Percentiles rank a stretch among this genome's conserved stretches.
These are phyloP conservation scores for Ctenodactylus gundi DNA, from an alignment of 2,113 vertebrate species.

Conservation along the genomic window DNA sequence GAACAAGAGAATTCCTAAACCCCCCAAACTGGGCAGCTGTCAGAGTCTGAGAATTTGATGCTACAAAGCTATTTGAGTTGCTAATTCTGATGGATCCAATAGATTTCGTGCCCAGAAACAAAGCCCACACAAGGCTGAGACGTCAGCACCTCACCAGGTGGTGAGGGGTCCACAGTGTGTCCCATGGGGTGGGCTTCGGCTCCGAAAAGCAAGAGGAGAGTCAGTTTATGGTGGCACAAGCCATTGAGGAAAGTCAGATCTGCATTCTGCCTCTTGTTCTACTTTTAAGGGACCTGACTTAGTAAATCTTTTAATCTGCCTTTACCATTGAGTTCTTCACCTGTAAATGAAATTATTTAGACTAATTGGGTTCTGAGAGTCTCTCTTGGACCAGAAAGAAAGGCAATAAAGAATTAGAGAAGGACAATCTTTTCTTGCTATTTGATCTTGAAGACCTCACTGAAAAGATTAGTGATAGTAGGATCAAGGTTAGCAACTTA, in stretches of 20 bases:
- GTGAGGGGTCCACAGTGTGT: neutral
- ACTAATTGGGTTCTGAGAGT: neutral
- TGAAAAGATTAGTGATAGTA: neutral
- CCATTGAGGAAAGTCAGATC: neutral
- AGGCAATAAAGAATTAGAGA: neutral
- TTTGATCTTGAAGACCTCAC: slow-evolving; percentile 22
- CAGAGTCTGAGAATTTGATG: neutral
- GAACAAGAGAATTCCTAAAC: neutral
- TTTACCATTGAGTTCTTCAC: neutral
- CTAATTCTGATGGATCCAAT: neutral
- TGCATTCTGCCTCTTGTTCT: neutral
- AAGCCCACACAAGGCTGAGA: neutral
- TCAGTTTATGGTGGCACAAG: neutral
- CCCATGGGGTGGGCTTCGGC: accelerated
- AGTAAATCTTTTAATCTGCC: neutral
- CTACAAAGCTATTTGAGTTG: neutral
- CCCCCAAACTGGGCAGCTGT: neutral
- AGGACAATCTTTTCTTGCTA: neutral
- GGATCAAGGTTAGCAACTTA: neutral
- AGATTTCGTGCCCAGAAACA: neutral
- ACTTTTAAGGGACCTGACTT: neutral
- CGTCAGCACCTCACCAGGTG: too few relatives aligned
- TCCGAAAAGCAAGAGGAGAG: neutral
- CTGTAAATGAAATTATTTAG: neutral
- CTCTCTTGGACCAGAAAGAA: neutral